Evolutionary conservation across 2,888 invertebrate species (phyloP), one percentile per base, ranked within the genome.

Genomic region (Chelonus formosanus): DNA sequence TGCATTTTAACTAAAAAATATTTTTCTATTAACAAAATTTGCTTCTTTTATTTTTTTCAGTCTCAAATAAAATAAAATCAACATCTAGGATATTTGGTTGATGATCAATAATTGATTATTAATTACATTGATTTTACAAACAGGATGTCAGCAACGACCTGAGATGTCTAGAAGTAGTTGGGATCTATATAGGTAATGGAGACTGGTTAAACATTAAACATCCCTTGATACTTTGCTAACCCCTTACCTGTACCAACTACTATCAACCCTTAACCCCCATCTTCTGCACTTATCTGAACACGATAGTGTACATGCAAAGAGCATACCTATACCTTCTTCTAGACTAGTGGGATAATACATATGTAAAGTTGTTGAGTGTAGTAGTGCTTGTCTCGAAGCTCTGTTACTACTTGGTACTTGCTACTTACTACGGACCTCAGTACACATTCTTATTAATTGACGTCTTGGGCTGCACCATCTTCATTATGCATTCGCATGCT

Each of bases 391-490:
- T 20, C 20, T 7, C 56, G 35, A 43, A 31, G 55, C 48, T 55
- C 48, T 47, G 60, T 45, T 35, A 36, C 54, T 50, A 48, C 50
- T 44, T 35, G 45, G 44, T 32, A 54, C 40, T 44, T 35, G 45
- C 53, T 32, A 54, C 40, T 47, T 31, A 34, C 60, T 57, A 43
- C 45, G 73, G 77, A 78, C 80, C 81, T 80, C 74, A 72, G 80
- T 78, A 82, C 77, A 82, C 80, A 80, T 81, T 83, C 80, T 82
- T 82, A 83, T 82, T 82, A 83, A 83, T 82, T 82, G 80, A 82
- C 77, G 78, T 80, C 75, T 76, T 73, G 73, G 74, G 67, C 71
- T 73, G 32, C 32, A 20, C 3, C 40, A 68, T 69, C 71, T 80
- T 71, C 72, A 82, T 81, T 80, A 81, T 81, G 80, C 78, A 80